phyloP scores from a whole-genome alignment of 2,113 vertebrate genomes.

The Apistogramma diplotaenia region DNA sequence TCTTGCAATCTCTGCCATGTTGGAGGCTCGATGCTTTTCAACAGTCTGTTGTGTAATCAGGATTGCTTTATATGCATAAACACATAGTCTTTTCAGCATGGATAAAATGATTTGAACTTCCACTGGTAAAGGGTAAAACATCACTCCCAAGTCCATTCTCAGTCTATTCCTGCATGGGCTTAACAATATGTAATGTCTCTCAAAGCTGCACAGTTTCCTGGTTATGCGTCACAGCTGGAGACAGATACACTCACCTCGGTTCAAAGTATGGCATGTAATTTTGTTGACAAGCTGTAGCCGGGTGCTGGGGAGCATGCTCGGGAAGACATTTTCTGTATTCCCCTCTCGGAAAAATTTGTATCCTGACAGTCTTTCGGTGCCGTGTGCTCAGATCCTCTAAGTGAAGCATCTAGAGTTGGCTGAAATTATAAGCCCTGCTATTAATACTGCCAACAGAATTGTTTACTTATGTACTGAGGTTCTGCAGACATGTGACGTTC shows the following conservation, averaged over 20 bases:
- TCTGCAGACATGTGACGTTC: background rate
- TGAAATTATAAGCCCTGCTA: conserved; percentile 17
- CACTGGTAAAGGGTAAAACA: background rate
- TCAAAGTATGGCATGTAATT: conserved; percentile 62
- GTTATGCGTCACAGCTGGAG: conserved; percentile 52
- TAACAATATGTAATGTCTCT: conserved; percentile 20
- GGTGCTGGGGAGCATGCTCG: conserved; percentile 12
- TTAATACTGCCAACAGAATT: background rate
- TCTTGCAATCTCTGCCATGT: background rate
- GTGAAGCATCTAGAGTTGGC: background rate
- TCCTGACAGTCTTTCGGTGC: conserved; percentile 17
- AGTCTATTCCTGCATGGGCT: background rate
- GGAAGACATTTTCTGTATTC: conserved; percentile 22
- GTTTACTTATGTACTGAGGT: background rate
- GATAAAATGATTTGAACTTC: background rate
- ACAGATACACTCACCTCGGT: conserved; percentile 40
- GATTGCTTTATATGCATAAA: background rate
- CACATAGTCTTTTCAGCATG: background rate
- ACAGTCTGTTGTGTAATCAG: background rate
- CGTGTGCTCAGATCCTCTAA: conserved; percentile 9
- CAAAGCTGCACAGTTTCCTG: conserved; percentile 29
- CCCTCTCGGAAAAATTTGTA: conserved; percentile 8
- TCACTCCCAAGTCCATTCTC: background rate
- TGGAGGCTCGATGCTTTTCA: background rate
- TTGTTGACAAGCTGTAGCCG: conserved; percentile 58